Base-by-base conservation (phyloP, 2,113 vertebrate genomes). In the Hydrochoerus hydrochaeris region DNA sequence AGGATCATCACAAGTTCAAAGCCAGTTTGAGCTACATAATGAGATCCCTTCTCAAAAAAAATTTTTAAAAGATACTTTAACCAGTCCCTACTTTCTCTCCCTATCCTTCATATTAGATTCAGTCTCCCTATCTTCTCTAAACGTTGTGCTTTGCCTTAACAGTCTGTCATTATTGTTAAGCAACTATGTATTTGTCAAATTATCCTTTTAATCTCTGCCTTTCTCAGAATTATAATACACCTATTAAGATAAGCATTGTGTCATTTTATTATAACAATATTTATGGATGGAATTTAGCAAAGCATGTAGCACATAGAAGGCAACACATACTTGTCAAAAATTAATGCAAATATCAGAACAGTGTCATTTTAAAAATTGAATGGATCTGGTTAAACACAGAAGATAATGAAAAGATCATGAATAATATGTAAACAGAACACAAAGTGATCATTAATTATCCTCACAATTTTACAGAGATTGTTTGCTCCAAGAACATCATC, bases 391-490 rank as follows among this genome's bases (percentile, higher is more conserved):
- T 96, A 94, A 96, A 96, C 88, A 94, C 38, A 94, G 78, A 62
- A 32, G 30, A 24, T 81, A 86, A 49, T 78, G 41, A 86, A 93
- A 97, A 88, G n/a, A 28, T 62, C 78, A 63, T 38, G 38, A 94
- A 80, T 92, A 95, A 96, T 41, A 19, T 57, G 62, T 58, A 94
- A 96, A 95, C 35, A 91, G 41, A 96, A 13, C 13, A 52, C 38
- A 63, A 97, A 69, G 62, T 54, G 85, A 46, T n/a, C 78, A 96
- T 97, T 94, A 88, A 96, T 97, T 95, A 91, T 92, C 62, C 46
- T 81, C 41, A 94, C 85, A 91, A 54, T 96, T 78, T 95, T 54
- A 44, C 32, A 88, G 60, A 85, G 71, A 38, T 69, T 65, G 16
- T 52, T 85, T 96, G 26, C 71, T 88, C 41, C 26, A n/a, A 78